Evolutionary conservation across 2,113 vertebrate species (phyloP).

Genomic region (Arizona elegans): DNA sequence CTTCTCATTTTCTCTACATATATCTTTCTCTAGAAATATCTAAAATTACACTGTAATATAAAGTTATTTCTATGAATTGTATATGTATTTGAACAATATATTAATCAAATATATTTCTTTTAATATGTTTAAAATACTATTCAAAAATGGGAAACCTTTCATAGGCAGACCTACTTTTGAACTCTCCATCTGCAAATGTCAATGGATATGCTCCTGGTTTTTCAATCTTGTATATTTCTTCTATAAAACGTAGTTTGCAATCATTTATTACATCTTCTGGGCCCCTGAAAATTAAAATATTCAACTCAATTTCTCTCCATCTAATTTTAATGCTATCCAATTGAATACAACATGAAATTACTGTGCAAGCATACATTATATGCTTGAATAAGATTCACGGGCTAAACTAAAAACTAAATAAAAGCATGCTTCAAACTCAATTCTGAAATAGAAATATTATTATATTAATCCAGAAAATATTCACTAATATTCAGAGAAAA

Average conservation of each 20-base stretch:
- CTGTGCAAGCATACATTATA: neutral
- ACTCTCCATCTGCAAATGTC: conserved; percentile 88
- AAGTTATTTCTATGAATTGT: neutral
- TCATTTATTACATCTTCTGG: conserved; percentile 88
- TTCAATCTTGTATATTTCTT: conserved; percentile 96
- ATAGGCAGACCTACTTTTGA: conserved; percentile 80
- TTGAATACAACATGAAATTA: neutral
- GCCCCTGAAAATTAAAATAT: conserved; percentile 75
- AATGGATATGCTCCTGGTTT: conserved; percentile 86
- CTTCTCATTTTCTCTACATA: neutral
- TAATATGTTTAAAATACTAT: conserved; percentile 8
- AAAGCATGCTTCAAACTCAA: neutral
- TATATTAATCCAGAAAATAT: neutral
- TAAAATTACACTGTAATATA: neutral
- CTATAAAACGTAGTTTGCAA: conserved; percentile 88
- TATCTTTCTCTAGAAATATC: neutral
- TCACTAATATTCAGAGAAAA: neutral
- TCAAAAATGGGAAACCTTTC: conserved; percentile 17
- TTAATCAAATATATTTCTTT: neutral
- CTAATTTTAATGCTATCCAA: neutral
- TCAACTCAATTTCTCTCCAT: conserved; percentile 23
- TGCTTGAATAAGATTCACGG: neutral
- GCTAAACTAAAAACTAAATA: neutral
- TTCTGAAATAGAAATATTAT: neutral
- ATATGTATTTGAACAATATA: neutral